A percentile compares a stretch with the other conserved stretches of the same genome.
phyloP scores from a whole-genome alignment of 2,888 invertebrate species.

The Pandemis corylana region DNA sequence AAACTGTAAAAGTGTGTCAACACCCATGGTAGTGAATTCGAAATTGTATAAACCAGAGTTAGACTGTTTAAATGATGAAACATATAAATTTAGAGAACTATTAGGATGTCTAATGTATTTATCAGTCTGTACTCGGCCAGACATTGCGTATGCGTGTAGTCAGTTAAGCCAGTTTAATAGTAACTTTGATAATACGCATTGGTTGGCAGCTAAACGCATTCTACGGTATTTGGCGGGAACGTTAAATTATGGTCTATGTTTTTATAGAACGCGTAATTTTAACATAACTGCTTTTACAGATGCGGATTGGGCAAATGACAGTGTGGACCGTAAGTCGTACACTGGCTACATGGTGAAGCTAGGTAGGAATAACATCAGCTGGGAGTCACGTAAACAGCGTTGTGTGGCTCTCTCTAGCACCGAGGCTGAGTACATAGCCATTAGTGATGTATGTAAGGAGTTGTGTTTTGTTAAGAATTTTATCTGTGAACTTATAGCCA shows the following conservation, averaged over 20 bases:
- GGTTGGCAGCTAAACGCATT: background rate
- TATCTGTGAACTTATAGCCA: background rate
- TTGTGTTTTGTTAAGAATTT: background rate
- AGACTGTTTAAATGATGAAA: conserved; percentile 15
- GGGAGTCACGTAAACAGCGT: background rate
- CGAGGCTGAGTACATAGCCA: background rate
- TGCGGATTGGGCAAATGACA: conserved; percentile 9
- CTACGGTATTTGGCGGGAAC: conserved; percentile 4
- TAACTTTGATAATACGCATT: conserved; percentile 23
- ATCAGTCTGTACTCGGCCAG: conserved; percentile 44
- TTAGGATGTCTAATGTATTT: conserved; percentile 43
- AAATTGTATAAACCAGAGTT: conserved; percentile 26
- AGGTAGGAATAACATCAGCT: background rate
- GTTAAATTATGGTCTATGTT: background rate
- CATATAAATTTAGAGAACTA: conserved; percentile 9
- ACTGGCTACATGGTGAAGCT: conserved; percentile 9
- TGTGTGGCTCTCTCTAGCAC: conserved; percentile 3
- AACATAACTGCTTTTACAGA: conserved; percentile 2
- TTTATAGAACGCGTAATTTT: background rate
- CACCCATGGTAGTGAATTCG: conserved; percentile 39
- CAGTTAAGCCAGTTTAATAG: conserved; percentile 44
- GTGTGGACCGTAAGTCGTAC: background rate
- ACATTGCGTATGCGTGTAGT: conserved; percentile 43
- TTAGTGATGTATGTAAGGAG: background rate
- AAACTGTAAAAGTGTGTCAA: conserved; percentile 42